phyloP scores from a whole-genome alignment of 2,797 vertebrate genomes.

The Ataeniobius toweri region DNA sequence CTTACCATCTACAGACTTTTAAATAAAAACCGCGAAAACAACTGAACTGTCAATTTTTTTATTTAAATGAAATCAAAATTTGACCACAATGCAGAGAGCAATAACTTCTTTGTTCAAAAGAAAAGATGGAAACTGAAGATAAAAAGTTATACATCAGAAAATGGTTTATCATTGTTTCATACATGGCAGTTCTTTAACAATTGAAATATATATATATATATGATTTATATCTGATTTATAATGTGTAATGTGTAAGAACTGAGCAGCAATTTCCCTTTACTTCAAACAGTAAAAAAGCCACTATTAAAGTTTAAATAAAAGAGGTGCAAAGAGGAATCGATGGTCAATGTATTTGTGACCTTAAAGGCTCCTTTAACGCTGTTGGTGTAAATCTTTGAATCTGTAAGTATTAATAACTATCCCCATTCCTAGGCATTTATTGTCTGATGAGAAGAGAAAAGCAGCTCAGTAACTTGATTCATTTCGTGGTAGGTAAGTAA shows the following conservation, averaged over 20 bases:
- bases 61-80: too few relatives aligned
- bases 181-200: too few relatives aligned
- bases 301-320: conserved; percentile 42
- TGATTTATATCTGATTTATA: too few relatives aligned
- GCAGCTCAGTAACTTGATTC: conserved; percentile 24
- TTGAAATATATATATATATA: too few relatives aligned
- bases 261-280: conserved; percentile 45
- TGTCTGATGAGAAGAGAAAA: conserved; percentile 33
- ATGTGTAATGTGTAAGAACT: not conserved
- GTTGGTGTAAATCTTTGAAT: not conserved
- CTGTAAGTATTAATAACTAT: not conserved
- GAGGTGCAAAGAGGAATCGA: conserved; percentile 44
- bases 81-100: too few relatives aligned
- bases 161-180: too few relatives aligned
- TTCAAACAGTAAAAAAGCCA: conserved; percentile 56
- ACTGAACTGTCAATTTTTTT: too few relatives aligned
- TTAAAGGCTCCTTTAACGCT: conserved; percentile 22
- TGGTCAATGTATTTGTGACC: conserved; percentile 24
- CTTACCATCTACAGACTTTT: too few relatives aligned
- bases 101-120: too few relatives aligned
- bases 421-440: conserved; percentile 6
- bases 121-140: too few relatives aligned
- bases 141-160: too few relatives aligned
- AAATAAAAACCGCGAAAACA: too few relatives aligned
- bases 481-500: conserved; percentile 28